These are phyloP conservation scores for Drosophila ananassae DNA, from an alignment of 1,140 invertebrate species.

Conservation along the genomic window DNA sequence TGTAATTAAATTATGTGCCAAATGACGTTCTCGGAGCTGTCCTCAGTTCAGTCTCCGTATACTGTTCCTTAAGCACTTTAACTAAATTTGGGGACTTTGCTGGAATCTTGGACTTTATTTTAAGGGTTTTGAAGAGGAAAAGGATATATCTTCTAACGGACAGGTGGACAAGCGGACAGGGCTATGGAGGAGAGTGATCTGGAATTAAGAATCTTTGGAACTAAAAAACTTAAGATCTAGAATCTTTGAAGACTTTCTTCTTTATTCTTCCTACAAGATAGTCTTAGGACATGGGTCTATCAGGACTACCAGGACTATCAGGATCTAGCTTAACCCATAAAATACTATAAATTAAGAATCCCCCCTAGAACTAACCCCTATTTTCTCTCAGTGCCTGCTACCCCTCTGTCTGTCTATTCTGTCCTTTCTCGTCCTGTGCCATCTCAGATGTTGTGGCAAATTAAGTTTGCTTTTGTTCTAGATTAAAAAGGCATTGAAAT, in stretches of 20 bases:
- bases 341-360: not conserved
- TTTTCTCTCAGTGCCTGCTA: not conserved
- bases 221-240: no score
- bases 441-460: slow-evolving; percentile 65
- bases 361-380: not conserved
- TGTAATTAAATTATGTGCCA: slow-evolving; percentile 68
- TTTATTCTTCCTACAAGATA: no score
- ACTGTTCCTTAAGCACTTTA: slow-evolving; percentile 2
- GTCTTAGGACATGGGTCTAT: no score
- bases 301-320: no score
- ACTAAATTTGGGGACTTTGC: not conserved
- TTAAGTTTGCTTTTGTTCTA: slow-evolving; percentile 70
- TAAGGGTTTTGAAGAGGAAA: no score
- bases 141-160: no score
- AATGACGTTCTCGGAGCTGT: slow-evolving; percentile 56
- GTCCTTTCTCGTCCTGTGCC: slow-evolving; percentile 19
- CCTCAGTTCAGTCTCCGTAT: slow-evolving; percentile 3
- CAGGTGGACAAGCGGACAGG: no score
- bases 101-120: not conserved
- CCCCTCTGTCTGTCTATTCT: slow-evolving; percentile 8
- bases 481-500: slow-evolving; percentile 69
- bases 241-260: no score
- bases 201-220: no score
- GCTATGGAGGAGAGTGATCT: no score
- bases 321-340: no score